phyloP scores from a whole-genome alignment of 2,113 vertebrate species.

The Diadophis punctatus region DNA sequence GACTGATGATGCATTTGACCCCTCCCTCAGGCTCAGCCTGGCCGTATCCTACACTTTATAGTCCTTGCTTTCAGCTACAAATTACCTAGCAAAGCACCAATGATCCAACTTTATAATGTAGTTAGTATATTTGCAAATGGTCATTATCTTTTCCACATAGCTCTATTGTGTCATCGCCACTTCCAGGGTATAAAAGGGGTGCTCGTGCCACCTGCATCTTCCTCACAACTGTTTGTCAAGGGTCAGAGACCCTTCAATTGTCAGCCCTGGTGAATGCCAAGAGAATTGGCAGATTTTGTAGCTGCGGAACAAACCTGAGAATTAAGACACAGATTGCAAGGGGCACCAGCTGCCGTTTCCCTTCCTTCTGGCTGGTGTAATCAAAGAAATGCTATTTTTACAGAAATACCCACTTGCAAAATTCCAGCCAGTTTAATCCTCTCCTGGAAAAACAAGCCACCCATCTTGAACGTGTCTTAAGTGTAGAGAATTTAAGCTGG shows the following conservation, averaged over 20 bases:
- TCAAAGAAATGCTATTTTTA: neutral
- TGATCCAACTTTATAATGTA: neutral
- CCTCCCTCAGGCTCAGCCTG: too few relatives aligned
- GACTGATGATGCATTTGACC: too few relatives aligned
- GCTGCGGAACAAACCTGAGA: neutral
- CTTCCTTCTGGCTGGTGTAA: neutral
- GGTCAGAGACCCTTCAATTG: too few relatives aligned
- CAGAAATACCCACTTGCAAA: neutral
- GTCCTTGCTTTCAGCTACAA: neutral
- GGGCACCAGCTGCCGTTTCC: neutral
- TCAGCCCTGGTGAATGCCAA: neutral
- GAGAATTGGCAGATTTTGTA: neutral
- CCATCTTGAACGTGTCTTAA: neutral
- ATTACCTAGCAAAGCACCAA: neutral
- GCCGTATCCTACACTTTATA: too few relatives aligned
- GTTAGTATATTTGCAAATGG: neutral
- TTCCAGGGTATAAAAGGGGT: neutral
- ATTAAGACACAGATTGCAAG: neutral
- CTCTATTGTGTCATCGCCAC: neutral
- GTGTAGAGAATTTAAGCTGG: neutral
- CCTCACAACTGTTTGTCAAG: too few relatives aligned
- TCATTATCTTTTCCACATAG: neutral
- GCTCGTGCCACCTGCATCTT: neutral
- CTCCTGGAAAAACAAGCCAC: neutral
- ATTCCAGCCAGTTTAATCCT: neutral